Conservation (phyloP, 30 jellyfish, hydroid and myxozoan species). For the Catostylus mosaicus region DNA sequence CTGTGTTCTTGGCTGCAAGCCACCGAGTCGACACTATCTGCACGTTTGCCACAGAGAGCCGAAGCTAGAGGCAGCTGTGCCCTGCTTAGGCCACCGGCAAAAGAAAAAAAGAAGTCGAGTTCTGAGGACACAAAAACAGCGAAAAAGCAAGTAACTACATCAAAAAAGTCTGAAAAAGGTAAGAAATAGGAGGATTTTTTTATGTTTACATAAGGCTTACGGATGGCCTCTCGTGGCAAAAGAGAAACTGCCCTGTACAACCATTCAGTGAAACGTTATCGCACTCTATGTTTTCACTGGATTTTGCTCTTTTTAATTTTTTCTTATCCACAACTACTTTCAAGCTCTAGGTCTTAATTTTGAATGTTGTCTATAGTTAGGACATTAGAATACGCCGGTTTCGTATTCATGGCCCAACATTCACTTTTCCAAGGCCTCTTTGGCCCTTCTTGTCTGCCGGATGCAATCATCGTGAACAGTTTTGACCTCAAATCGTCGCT, state of each 20-base stretch:
- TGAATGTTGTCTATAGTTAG: no score
- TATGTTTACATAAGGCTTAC: background rate
- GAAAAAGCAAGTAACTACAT: constrained; percentile 41
- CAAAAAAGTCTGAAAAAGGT: constrained; percentile 68
- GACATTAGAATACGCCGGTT: no score
- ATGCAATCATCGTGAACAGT: constrained; percentile 15
- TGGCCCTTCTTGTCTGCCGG: no score
- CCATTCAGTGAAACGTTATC: background rate
- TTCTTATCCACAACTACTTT: no score
- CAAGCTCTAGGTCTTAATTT: no score
- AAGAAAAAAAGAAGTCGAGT: constrained; percentile 48
- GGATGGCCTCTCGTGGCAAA: background rate
- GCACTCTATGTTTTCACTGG: no score
- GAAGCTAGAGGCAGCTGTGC: constrained; percentile 72
- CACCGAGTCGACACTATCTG: constrained; percentile 61
- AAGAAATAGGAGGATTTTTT: background rate
- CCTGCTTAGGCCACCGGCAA: constrained; percentile 70
- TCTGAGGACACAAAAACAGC: constrained; percentile 33
- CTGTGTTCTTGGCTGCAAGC: constrained; percentile 79
- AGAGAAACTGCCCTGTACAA: background rate
- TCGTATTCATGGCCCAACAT: no score
- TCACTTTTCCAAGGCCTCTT: no score
- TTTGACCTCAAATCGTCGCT: constrained; percentile 58
- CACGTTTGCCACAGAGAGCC: constrained; percentile 65
- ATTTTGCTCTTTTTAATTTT: no score